Conservation (phyloP, 2,888 invertebrate species). For the Smittia sp. region DNA sequence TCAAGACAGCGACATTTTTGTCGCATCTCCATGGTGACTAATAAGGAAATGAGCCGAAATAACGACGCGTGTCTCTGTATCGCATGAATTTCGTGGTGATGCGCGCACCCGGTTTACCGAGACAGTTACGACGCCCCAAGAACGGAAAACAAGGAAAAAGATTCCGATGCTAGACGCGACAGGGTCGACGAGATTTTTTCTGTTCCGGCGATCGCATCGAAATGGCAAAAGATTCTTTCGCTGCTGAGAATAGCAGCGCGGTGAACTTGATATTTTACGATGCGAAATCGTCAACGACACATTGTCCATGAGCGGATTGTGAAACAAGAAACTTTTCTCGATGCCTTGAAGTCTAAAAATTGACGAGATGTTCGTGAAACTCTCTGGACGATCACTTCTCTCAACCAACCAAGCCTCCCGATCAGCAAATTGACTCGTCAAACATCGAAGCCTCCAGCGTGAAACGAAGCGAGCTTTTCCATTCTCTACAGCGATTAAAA, state of each 20-base stretch:
- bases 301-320: constrained; percentile 5
- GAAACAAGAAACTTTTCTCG: not conserved
- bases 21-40: constrained; percentile 4
- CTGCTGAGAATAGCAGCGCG: not conserved
- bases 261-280: constrained; percentile 22
- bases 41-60: not conserved
- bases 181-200: constrained; percentile 40
- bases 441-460: too few relatives aligned
- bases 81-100: not conserved
- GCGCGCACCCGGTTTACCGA: not conserved
- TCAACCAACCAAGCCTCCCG: too few relatives aligned
- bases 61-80: not conserved
- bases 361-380: too few relatives aligned
- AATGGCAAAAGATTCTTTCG: constrained; percentile 16
- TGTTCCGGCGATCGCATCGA: not conserved
- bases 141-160: constrained; percentile 37
- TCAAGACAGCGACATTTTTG: constrained; percentile 14
- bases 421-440: too few relatives aligned
- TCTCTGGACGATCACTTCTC: too few relatives aligned
- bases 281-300: not conserved
- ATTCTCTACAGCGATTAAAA: not conserved
- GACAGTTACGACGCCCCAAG: not conserved
- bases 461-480: too few relatives aligned
- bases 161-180: constrained; percentile 29
- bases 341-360: constrained; percentile 5